Evolutionary conservation across 2,113 vertebrate species (phyloP).

Genomic region (Notarius lentiginosus): DNA sequence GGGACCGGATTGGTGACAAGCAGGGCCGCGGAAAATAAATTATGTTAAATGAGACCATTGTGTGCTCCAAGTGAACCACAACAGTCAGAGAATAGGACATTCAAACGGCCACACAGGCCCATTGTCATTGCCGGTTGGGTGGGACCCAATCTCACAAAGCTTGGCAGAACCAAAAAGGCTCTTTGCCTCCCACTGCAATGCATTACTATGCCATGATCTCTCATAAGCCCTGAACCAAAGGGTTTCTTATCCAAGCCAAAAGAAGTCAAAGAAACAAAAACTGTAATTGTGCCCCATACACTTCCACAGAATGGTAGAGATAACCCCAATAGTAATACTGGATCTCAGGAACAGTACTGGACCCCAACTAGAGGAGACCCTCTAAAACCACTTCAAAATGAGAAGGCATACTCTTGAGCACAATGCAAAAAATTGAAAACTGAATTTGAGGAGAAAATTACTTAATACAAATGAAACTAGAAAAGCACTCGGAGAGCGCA

Average conservation of each 20-base stretch:
- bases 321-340: background rate
- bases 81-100: slow-evolving; percentile 70
- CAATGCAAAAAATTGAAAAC: too few relatives aligned
- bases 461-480: too few relatives aligned
- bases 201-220: slow-evolving; percentile 31
- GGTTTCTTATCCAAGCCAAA: slow-evolving; percentile 10
- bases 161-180: slow-evolving; percentile 36
- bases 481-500: too few relatives aligned
- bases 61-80: slow-evolving; percentile 76
- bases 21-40: slow-evolving; percentile 61
- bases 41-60: slow-evolving; percentile 76
- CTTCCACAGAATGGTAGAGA: slow-evolving; percentile 5
- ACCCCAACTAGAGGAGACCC: background rate
- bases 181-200: background rate
- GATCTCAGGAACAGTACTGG: background rate
- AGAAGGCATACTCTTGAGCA: background rate
- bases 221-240: slow-evolving; percentile 21
- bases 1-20: slow-evolving; percentile 64
- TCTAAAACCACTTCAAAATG: background rate
- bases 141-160: slow-evolving; percentile 40
- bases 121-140: slow-evolving; percentile 65
- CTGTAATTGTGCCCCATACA: slow-evolving; percentile 8
- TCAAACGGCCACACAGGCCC: slow-evolving; percentile 71
- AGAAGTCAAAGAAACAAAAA: slow-evolving; percentile 31
- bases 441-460: too few relatives aligned